phyloP scores from a whole-genome alignment of 2,797 vertebrate genomes.

The Tolypeutes matacus region DNA sequence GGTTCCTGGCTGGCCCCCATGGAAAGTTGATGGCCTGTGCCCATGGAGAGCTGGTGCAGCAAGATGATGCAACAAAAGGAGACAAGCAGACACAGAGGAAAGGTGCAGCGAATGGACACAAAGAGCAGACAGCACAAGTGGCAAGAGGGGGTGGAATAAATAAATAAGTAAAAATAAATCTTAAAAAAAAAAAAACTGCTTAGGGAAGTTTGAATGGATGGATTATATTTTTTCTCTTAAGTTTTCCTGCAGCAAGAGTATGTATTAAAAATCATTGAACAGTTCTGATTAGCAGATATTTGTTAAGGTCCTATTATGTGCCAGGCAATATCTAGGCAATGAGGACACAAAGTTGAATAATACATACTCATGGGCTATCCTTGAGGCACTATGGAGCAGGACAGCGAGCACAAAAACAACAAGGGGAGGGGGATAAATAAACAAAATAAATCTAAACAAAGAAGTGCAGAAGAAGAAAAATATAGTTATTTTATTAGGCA shows the following conservation, averaged over 20 bases:
- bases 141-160: no score
- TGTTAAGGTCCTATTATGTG: background rate
- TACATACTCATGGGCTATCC: background rate
- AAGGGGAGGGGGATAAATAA: no score
- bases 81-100: no score
- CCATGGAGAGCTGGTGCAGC: no score
- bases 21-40: no score
- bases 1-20: no score
- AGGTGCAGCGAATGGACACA: no score
- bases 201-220: constrained; percentile 26
- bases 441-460: no score
- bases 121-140: no score
- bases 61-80: no score
- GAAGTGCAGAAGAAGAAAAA: constrained; percentile 12
- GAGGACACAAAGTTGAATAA: background rate
- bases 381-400: background rate
- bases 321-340: background rate
- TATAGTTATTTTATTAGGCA: background rate
- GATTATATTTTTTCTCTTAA: background rate
- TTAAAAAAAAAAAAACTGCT: background rate
- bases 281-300: constrained; percentile 34
- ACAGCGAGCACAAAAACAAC: no score
- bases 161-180: no score
- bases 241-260: background rate
- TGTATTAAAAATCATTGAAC: background rate